Conservation (phyloP, 2,888 invertebrate genomes). For the Hybos culiciformis region DNA sequence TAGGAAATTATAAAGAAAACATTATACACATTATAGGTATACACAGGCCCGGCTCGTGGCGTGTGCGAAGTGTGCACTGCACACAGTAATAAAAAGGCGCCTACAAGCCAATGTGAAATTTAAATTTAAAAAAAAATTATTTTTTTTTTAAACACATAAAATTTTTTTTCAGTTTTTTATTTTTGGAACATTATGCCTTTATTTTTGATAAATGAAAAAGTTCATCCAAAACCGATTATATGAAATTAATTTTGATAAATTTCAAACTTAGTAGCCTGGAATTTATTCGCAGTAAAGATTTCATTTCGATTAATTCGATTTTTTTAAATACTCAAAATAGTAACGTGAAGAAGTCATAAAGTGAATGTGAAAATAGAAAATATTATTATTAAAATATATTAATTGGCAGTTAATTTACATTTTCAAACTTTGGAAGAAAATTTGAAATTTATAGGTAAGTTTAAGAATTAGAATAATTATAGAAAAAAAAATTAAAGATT, state of each 20-base stretch:
- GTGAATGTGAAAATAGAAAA: too few relatives aligned
- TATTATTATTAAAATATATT: too few relatives aligned
- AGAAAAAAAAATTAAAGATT: too few relatives aligned
- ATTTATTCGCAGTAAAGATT: too few relatives aligned
- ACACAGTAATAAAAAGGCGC: neutral
- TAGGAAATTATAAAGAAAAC: too few relatives aligned
- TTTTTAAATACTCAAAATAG: too few relatives aligned
- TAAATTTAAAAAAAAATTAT: neutral
- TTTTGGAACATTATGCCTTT: neutral
- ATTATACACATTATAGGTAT: too few relatives aligned
- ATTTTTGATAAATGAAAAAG: neutral
- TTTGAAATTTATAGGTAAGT: neutral
- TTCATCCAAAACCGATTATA: neutral
- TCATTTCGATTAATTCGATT: too few relatives aligned
- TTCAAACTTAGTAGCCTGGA: too few relatives aligned
- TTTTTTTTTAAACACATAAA: too few relatives aligned
- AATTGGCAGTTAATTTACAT: neutral
- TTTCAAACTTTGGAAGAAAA: neutral
- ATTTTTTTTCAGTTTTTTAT: neutral
- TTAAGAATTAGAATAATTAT: too few relatives aligned
- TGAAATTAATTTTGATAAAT: neutral
- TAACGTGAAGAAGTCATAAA: too few relatives aligned
- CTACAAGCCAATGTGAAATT: neutral
- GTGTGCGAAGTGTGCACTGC: neutral
- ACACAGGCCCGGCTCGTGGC: neutral